Evolutionary conservation across 2,888 invertebrate genomes (phyloP), one percentile per base, ranked within the genome.

Genomic region (Dicyrtomina minuta): DNA sequence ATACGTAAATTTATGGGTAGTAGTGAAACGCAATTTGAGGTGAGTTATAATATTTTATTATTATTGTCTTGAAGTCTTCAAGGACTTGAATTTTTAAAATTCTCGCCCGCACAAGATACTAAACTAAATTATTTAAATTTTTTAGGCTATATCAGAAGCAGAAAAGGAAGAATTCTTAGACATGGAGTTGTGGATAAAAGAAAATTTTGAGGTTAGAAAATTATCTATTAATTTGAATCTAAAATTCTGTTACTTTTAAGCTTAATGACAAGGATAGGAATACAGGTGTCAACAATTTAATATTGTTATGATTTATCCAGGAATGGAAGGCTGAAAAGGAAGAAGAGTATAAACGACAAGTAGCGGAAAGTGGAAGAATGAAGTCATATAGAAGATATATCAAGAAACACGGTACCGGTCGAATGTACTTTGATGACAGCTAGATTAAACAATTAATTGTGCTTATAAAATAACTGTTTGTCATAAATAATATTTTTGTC

Each of bases 321-420:
- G 85, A 80, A 24, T 96, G 93, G 93, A 92, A 92, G 81, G 83
- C 86, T 75, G 85, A 88, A 66, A 89, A 92, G 81, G 94, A 95
- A 77, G 92, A 92, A 78, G 90, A 92, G 80, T 87, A 89, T 80
- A 93, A 92, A 80, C 89, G 89, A 75, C 89, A 91, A 78, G 81
- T 94, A 80, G 92, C 94, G 0, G 91, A 93, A 79, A 94, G 89
- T 83, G 89, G 90, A 65, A 88, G 89, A 80, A 92, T 93, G 81
- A 95, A 94, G 82, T 89, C 91, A 73, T 94, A 94, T 80, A 85
- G 95, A 72, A 85, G 96, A 70, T 95, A 92, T 81, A 89, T 96
- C 84, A 94, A 93, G 82, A 91, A 90, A 79, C 93, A 93, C 81
- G 94, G 93, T 2, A 88, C 91, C 0, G 90, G 92, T 0, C 87